phyloP scores from a whole-genome alignment of 2,113 vertebrate genomes.

The Muntiacus muntjak region DNA sequence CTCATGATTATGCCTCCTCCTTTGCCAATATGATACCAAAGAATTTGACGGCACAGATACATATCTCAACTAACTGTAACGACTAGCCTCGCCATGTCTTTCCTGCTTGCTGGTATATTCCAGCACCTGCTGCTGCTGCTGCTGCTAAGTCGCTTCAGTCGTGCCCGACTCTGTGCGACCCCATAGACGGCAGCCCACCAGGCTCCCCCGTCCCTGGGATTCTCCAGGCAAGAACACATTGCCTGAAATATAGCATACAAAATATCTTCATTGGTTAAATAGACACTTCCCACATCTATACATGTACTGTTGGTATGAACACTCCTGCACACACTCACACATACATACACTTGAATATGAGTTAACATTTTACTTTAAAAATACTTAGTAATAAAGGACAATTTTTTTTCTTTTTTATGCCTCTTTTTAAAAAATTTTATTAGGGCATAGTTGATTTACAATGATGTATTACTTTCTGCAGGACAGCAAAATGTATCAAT shows the following conservation, averaged over 20 bases:
- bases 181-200: too few relatives aligned
- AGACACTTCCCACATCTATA: background rate
- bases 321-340: background rate
- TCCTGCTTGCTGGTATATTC: background rate
- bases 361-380: background rate
- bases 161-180: too few relatives aligned
- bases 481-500: background rate
- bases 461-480: background rate
- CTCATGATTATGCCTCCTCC: background rate
- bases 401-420: background rate
- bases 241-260: background rate
- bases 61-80: background rate
- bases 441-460: background rate
- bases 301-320: accelerated
- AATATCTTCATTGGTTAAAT: background rate
- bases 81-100: background rate
- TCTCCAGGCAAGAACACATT: too few relatives aligned
- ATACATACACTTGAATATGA: background rate
- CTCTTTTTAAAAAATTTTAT: background rate
- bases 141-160: too few relatives aligned
- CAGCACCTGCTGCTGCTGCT: background rate
- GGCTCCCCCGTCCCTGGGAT: too few relatives aligned
- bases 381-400: background rate
- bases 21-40: background rate
- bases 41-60: background rate